These are phyloP conservation scores for Callimorpha dominula DNA, from an alignment of 2,888 invertebrate genomes.

Conservation along the genomic window DNA sequence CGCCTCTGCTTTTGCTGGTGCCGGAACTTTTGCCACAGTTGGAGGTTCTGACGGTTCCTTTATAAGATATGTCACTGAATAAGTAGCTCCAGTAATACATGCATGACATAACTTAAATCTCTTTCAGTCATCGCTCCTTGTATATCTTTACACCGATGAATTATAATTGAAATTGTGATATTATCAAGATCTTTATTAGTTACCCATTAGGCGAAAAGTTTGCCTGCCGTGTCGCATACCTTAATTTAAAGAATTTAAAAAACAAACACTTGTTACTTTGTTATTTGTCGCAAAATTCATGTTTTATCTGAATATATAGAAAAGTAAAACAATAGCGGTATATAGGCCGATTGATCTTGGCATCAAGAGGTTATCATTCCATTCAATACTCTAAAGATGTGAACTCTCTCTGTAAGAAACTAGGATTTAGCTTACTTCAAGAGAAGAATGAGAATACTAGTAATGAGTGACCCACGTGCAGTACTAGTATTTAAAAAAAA, in stretches of 20 bases:
- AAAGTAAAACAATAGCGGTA: not conserved
- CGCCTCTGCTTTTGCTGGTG: constrained; percentile 73
- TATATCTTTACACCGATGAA: no score
- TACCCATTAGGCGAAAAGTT: not conserved
- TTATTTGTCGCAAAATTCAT: no score
- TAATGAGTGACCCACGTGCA: no score
- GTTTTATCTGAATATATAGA: no score
- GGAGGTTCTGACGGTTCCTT: constrained; percentile 73
- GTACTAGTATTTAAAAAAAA: not conserved
- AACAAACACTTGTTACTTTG: no score
- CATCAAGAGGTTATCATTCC: not conserved
- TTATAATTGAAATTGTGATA: no score
- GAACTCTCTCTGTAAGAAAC: not conserved
- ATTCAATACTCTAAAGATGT: not conserved
- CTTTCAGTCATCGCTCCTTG: not conserved
- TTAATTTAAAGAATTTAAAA: no score
- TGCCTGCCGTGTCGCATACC: no score
- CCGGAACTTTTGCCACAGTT: constrained; percentile 63
- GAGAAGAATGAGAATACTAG: not conserved
- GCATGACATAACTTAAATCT: not conserved
- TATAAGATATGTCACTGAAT: not conserved
- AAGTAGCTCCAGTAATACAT: not conserved
- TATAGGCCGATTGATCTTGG: not conserved
- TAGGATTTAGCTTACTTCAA: not conserved
- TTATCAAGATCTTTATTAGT: no score